Evolutionary conservation across 2,888 invertebrate genomes (phyloP), one percentile per base, ranked within the genome.

Genomic region (Diloba caeruleocephala): DNA sequence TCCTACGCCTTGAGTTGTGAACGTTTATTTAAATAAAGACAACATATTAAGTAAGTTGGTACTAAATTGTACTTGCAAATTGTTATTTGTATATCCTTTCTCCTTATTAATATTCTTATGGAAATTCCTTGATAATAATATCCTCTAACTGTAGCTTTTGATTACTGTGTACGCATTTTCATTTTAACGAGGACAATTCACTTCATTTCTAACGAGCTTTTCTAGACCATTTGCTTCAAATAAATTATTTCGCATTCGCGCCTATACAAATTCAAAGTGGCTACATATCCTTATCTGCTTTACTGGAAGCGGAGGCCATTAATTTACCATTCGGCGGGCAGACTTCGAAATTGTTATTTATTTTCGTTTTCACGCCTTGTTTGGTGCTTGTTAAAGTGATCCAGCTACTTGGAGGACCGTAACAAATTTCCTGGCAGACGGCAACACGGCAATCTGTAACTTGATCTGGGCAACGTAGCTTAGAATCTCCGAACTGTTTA

Each of bases 381-480:
- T 78, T 71, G 76, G 74, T 61, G 74, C 78, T 81, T 81, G 83
- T 84, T 82, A 82, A 63, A 70, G 71, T 65, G 64, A 71, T 66
- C 65, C 62, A 52, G 74, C 75, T 73, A 65, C 69, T 71, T 68
- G 71, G n/a, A 68, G 65, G 78, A 70, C 71, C 66, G 78, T 71
- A 78, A 83, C 85, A 83, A 85, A 87, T 87, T 76, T 75, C 53
- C 68, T 39, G 51, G 66, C 58, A 70, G 82, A 82, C 83, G 76
- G 77, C 65, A 70, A 85, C 85, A 83, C 75, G 81, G 78, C 82
- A 79, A 78, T 76, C 81, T 68, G 84, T 76, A 83, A 84, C 81
- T 74, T 63, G 79, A 84, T 82, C 82, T 76, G 59, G 63, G 56
- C 64, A 67, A 59, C 56, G 46, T 51, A 53, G 54, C 56, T 63